Evolutionary conservation across 2,797 vertebrate species (phyloP).

Genomic region (Okamejei kenojei): DNA sequence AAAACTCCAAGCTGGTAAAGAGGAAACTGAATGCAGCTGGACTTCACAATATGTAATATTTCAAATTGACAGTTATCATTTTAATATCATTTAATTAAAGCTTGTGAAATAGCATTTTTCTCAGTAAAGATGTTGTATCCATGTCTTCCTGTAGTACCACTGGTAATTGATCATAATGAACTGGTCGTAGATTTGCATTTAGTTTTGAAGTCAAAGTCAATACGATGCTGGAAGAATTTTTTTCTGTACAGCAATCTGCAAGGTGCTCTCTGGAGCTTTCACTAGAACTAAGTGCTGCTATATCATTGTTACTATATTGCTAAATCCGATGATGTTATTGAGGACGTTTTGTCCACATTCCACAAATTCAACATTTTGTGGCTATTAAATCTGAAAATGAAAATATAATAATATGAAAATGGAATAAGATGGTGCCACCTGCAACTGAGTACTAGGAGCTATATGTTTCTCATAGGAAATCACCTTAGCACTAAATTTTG

Average conservation of each 20-base stretch:
- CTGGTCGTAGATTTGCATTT: not conserved
- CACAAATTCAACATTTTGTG: not conserved
- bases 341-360: not conserved
- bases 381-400: not conserved
- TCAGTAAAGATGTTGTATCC: not conserved
- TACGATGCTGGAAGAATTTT: not conserved
- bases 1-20: not conserved
- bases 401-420: not conserved
- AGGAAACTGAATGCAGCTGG: not conserved
- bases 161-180: not conserved
- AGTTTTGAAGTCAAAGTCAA: not conserved
- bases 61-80: not conserved
- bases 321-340: not conserved
- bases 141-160: not conserved
- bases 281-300: not conserved
- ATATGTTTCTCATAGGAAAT: too few relatives aligned
- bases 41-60: not conserved
- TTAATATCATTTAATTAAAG: not conserved
- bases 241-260: not conserved
- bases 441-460: not conserved
- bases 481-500: too few relatives aligned
- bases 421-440: not conserved
- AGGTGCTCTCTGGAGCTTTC: not conserved
- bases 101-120: not conserved
- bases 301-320: not conserved